Evolutionary conservation across 2,113 vertebrate genomes (phyloP).

Genomic region (Progne subis): DNA sequence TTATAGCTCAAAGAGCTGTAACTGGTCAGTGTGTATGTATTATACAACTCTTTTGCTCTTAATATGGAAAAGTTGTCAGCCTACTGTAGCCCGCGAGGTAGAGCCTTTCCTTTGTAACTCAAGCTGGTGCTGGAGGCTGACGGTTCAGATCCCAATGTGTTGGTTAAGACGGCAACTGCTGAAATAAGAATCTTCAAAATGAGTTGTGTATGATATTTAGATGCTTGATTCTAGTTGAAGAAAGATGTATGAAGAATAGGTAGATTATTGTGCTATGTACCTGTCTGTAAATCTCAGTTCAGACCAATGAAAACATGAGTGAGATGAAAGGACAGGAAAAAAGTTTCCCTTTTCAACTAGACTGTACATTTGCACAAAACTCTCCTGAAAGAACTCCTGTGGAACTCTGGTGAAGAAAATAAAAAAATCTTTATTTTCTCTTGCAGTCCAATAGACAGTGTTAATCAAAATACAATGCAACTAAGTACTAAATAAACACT

Average conservation of each 20-base stretch:
- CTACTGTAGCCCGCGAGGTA: fast-evolving
- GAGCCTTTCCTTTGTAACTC: not conserved
- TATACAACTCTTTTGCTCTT: not conserved
- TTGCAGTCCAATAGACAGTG: not conserved
- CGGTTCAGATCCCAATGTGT: not conserved
- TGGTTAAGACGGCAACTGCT: not conserved
- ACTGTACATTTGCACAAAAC: not conserved
- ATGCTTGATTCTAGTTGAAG: not conserved
- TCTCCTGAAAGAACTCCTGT: not conserved
- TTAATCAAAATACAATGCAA: conserved; percentile 36
- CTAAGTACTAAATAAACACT: conserved; percentile 28
- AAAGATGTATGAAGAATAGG: not conserved
- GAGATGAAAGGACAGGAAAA: not conserved
- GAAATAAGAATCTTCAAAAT: not conserved
- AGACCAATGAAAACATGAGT: not conserved
- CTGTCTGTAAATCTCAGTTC: not conserved
- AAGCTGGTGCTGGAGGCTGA: not conserved
- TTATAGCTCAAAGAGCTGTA: not conserved
- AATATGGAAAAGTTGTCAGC: not conserved
- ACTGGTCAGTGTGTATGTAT: not conserved
- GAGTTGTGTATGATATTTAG: not conserved
- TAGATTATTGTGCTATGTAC: not conserved
- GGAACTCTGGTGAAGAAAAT: not conserved
- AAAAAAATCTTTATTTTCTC: not conserved
- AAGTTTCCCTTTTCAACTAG: not conserved